phyloP scores from a whole-genome alignment of 2,888 invertebrate species.

The Caprella mutica region DNA sequence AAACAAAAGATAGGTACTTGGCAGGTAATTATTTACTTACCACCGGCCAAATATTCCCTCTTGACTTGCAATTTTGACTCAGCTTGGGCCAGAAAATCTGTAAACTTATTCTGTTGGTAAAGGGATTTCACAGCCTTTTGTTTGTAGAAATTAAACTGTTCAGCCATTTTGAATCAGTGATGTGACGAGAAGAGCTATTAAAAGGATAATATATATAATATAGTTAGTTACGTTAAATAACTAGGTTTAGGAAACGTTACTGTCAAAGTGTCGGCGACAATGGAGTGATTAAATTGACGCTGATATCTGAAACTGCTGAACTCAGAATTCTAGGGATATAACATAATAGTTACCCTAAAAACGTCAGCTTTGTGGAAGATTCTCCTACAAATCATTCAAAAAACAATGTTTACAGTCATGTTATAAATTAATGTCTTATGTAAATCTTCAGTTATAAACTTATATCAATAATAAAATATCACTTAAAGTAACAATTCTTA shows the following conservation, averaged over 20 bases:
- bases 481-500: too few species aligned
- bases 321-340: neutral
- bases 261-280: neutral
- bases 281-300: neutral
- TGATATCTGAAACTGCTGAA: neutral
- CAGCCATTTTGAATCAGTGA: conserved; percentile 21
- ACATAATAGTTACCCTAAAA: neutral
- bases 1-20: neutral
- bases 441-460: too few species aligned
- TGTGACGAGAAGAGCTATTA: neutral
- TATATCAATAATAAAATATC: too few species aligned
- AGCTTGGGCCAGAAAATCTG: conserved; percentile 15
- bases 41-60: conserved; percentile 25
- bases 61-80: conserved; percentile 30
- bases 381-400: too few species aligned
- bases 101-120: conserved; percentile 25
- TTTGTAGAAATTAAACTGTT: conserved; percentile 22
- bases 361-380: too few species aligned
- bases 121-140: conserved; percentile 25
- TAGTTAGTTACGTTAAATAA: too few species aligned
- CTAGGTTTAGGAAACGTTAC: too few species aligned
- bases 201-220: too few species aligned
- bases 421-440: too few species aligned
- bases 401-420: too few species aligned
- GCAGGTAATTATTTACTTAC: conserved; percentile 5